Percentiles rank a stretch among this genome's conserved stretches.
Conservation (phyloP, 2,113 vertebrate genomes). For the Rhabdornis inornatus region DNA sequence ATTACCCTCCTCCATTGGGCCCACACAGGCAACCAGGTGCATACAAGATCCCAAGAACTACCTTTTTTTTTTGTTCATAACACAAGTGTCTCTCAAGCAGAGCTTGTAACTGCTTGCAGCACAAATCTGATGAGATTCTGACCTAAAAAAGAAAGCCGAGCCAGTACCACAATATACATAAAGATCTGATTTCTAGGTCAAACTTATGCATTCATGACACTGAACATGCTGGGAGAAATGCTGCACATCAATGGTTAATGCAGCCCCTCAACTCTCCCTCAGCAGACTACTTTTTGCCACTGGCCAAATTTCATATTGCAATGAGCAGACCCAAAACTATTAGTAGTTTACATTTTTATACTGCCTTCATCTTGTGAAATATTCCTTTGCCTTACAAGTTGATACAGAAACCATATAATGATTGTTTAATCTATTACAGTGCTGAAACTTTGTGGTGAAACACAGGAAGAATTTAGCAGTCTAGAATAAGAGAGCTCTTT, state of each 20-base stretch:
- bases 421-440: neutral
- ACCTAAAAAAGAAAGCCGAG: neutral
- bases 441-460: neutral
- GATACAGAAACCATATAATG: neutral
- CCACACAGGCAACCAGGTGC: neutral
- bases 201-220: neutral
- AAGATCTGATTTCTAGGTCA: conserved; percentile 16
- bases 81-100: neutral
- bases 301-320: neutral
- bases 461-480: neutral
- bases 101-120: neutral
- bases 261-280: neutral
- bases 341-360: conserved; percentile 6
- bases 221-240: neutral
- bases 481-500: neutral
- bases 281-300: neutral
- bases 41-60: neutral
- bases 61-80: neutral
- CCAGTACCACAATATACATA: neutral
- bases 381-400: neutral
- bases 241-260: neutral
- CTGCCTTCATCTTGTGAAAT: neutral
- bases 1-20: neutral
- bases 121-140: neutral
- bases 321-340: neutral